Base-by-base conservation (phyloP, 2,888 invertebrate genomes). In the Tupiocoris notatus region DNA sequence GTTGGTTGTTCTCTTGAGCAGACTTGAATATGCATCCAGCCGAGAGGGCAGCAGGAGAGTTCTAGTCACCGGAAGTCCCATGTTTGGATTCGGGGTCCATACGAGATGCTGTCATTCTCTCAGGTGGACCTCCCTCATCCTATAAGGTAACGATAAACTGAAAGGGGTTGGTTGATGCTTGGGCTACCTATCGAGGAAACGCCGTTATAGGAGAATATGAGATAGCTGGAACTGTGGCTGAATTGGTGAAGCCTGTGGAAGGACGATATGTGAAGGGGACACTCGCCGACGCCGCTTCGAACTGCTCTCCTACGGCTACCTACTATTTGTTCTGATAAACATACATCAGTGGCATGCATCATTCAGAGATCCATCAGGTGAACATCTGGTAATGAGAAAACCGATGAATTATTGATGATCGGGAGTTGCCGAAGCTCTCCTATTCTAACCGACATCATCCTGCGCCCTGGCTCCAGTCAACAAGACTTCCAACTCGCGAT, bases 371-470 rank as follows among this genome's bases (percentile, higher is more conserved):
- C 75, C 77, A 77, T 77, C 77, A 77, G 75, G 74, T 74, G 75
- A 77, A 77, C 77, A 77, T 77, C 77, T 77, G 77, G 74, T 77
- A 77, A 77, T 77, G 77, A 77, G 77, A 77, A 77, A 74, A 74
- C 61, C 64, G 67, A 77, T 77, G 77, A 77, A 77, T 77, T 71
- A 77, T 77, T 75, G 75, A 75, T 75, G 73, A 73, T 62, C 23
- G 67, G 25, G 9, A 23, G n/a, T n/a, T 63, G 3, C 64, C 24
- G 6, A 16, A 17, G 64, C 64, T 63, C 20, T n/a, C 20, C n/a
- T 59, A 59, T 59, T 18, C 59, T 59, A n/a, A n/a, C 59, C 59
- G 63, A n/a, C 64, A 39, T 64, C 23, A 62, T 63, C 68, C 58
- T 18, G n/a, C 61, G 25, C 62, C 39, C 12, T 24, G 59, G 61